Evolutionary conservation across 2,888 invertebrate species (phyloP).

Genomic region (Plagodis dolabraria): DNA sequence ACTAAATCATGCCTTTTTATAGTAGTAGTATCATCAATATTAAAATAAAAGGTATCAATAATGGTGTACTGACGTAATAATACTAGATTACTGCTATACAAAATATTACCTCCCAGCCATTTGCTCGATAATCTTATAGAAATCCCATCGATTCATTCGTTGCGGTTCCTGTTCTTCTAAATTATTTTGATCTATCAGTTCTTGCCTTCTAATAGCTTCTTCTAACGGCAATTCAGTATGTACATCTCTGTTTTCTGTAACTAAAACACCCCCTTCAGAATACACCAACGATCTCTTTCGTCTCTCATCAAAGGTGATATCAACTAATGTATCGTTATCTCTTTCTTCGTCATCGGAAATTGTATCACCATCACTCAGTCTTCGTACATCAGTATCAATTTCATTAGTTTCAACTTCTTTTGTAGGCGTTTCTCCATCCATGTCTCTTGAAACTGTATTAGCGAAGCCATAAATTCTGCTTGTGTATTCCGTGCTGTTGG

Average conservation of each 20-base stretch:
- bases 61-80: background rate
- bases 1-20: no score
- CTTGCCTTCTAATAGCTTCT: constrained; percentile 79
- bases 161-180: constrained; percentile 62
- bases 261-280: constrained; percentile 65
- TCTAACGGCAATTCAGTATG: constrained; percentile 65
- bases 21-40: no score
- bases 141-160: constrained; percentile 86
- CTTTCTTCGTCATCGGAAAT: constrained; percentile 42
- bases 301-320: constrained; percentile 70
- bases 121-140: constrained; percentile 87
- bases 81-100: background rate
- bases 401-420: constrained; percentile 42
- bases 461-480: constrained; percentile 77
- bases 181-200: constrained; percentile 69
- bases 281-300: constrained; percentile 63
- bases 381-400: constrained; percentile 45
- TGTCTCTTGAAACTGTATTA: constrained; percentile 72
- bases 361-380: constrained; percentile 40
- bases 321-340: constrained; percentile 68
- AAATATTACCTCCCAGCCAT: constrained; percentile 81
- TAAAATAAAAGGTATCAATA: background rate
- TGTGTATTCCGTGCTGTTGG: constrained; percentile 85
- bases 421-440: constrained; percentile 53
- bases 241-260: constrained; percentile 44